phyloP scores from a whole-genome alignment of 2,113 vertebrate genomes.

The Rhinopomastus cyanomelas region DNA sequence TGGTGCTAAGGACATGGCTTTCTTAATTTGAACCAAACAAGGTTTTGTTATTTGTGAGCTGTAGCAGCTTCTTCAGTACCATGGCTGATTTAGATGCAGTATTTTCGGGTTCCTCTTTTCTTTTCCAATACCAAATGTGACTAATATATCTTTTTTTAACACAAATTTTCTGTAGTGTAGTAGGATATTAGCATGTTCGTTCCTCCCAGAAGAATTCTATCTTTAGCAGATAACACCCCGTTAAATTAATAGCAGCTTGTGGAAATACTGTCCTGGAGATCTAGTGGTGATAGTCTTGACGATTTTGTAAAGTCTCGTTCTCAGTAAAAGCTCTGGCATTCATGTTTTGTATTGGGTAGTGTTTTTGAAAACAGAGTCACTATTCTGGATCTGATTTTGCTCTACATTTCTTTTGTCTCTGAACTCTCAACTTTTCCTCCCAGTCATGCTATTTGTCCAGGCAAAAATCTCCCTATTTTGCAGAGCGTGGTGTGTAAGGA shows the following conservation, averaged over 20 bases:
- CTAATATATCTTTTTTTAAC: not conserved
- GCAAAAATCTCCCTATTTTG: not conserved
- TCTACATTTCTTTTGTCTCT: not conserved
- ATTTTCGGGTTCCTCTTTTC: not conserved
- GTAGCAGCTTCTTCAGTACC: not conserved
- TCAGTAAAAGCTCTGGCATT: not conserved
- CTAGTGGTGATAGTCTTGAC: not conserved
- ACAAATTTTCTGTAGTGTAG: not conserved
- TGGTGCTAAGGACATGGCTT: not conserved
- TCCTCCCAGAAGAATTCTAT: not conserved
- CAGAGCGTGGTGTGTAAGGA: not conserved
- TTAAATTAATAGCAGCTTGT: not conserved
- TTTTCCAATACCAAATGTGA: not conserved
- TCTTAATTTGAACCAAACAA: not conserved
- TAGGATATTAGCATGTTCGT: not conserved
- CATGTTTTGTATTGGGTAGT: fast-evolving
- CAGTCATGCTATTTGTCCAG: not conserved
- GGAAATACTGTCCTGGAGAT: not conserved
- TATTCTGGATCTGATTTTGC: not conserved
- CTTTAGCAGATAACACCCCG: not conserved
- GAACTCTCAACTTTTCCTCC: not conserved
- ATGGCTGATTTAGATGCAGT: not conserved
- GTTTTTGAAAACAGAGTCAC: not conserved
- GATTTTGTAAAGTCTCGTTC: not conserved
- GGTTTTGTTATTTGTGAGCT: not conserved